Evolutionary conservation across 2,113 vertebrate genomes (phyloP), one percentile per base, ranked within the genome.

Genomic region (Crotophaga sulcirostris): DNA sequence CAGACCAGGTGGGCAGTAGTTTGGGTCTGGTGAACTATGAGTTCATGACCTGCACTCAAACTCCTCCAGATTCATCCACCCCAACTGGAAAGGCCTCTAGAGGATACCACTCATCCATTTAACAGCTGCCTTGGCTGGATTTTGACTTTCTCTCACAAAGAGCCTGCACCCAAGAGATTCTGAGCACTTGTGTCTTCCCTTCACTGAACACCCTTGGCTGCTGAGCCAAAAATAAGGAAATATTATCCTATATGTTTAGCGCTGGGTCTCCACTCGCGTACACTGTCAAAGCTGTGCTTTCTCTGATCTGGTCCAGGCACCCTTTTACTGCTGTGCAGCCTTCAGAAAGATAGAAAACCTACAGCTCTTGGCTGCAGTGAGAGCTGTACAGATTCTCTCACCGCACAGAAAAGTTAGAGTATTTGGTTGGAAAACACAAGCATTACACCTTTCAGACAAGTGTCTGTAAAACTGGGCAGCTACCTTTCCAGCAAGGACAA

Each of bases 31-130:
- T 51, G 92, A 96, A 10, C 94, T 96, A 76, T 0, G 54, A 95
- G 96, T 97, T 97, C 95, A 91, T 20, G 93, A 97, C 95, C 90
- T 81, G 90, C 95, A 89, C 94, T 94, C 90, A 17, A 76, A 96
- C 95, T 94, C 93, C 95, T 96, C 90, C 94, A 91, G 60, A 86
- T 34, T n/a, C 92, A 96, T 93, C 94, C 93, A 92, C 54, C 90
- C 88, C 84, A 81, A 86, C 81, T 82, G 63, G 9, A 94, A 63
- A 45, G n/a, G 89, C 34, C 96, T 84, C 96, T 18, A 34, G 95
- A 88, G 95, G 87, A 86, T 91, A 73, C 72, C 1, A 33, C 77
- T 97, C 93, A 94, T 91, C 86, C 77, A 66, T 80, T 91, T 87
- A 86, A 88, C 94, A 96, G 94, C 92, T 94, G 93, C 52, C 78